Percentiles rank a stretch among this genome's conserved stretches.
Evolutionary conservation across 1,140 invertebrate species (phyloP).

Genomic region (Pogonomyrmex barbatus): DNA sequence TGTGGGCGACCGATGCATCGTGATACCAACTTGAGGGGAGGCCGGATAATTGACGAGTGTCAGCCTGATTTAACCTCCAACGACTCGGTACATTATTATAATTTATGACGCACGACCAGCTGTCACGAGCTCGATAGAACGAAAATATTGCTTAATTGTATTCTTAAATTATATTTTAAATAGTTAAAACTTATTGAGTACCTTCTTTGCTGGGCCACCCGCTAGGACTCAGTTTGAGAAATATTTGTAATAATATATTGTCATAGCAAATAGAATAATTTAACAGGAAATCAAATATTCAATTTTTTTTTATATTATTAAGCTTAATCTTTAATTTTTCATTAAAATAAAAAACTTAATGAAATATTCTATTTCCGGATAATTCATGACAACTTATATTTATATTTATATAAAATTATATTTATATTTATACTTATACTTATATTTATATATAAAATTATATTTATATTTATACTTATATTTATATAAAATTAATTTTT

Average conservation of each 20-base stretch:
- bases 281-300: background rate
- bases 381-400: background rate
- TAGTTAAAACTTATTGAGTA: background rate
- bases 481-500: background rate
- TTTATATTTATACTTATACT: background rate
- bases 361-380: background rate
- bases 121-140: slow-evolving; percentile 60
- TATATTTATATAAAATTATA: background rate
- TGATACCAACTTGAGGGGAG: slow-evolving; percentile 70
- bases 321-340: background rate
- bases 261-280: background rate
- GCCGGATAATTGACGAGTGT: slow-evolving; percentile 79
- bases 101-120: slow-evolving; percentile 72
- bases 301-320: background rate
- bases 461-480: background rate
- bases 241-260: background rate
- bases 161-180: slow-evolving; percentile 48
- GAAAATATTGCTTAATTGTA: slow-evolving; percentile 52
- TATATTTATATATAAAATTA: background rate
- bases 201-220: slow-evolving; percentile 20
- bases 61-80: slow-evolving; percentile 78
- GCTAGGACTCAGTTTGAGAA: background rate
- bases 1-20: slow-evolving; percentile 73
- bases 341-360: background rate
- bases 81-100: slow-evolving; percentile 76